Percentiles rank a stretch among this genome's conserved stretches.
phyloP scores from a whole-genome alignment of 2,888 invertebrate species.

The Agrilus cyanescens region DNA sequence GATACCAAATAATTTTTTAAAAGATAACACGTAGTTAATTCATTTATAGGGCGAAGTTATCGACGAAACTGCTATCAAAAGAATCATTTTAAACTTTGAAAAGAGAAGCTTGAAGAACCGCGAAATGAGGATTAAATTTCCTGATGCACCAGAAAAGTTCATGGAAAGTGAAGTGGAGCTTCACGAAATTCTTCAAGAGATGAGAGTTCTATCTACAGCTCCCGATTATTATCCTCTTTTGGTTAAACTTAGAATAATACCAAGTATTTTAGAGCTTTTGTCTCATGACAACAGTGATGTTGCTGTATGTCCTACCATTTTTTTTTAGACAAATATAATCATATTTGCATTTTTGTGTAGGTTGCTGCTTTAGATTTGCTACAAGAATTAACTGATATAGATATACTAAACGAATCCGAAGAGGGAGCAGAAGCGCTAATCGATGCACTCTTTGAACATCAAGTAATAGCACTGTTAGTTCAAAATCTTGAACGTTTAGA shows the following conservation, averaged over 20 bases:
- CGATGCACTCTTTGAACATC: constrained; percentile 78
- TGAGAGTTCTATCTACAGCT: constrained; percentile 89
- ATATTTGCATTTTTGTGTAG: constrained; percentile 17
- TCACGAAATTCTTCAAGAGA: constrained; percentile 70
- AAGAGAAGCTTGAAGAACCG: constrained; percentile 88
- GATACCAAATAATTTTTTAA: background rate
- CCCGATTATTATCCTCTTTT: constrained; percentile 89
- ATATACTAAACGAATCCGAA: constrained; percentile 86
- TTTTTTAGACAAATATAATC: background rate
- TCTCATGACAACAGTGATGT: constrained; percentile 96
- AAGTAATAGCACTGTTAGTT: constrained; percentile 79
- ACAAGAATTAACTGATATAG: constrained; percentile 90
- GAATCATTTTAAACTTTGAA: constrained; percentile 84
- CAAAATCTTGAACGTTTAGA: constrained; percentile 90
- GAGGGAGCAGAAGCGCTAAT: constrained; percentile 83
- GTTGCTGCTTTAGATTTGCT: constrained; percentile 43
- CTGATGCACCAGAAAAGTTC: constrained; percentile 94
- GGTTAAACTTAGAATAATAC: constrained; percentile 79
- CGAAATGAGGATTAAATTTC: constrained; percentile 97
- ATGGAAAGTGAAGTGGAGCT: constrained; percentile 85
- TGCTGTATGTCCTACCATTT: constrained; percentile 24
- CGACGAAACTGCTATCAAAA: constrained; percentile 79
- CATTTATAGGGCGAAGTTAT: constrained; percentile 62
- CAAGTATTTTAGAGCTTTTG: constrained; percentile 82
- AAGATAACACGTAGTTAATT: constrained; percentile 1